Percentiles rank a stretch among this genome's conserved stretches.
phyloP scores from a whole-genome alignment of 2,113 vertebrate species.

The Crypturellus undulatus region DNA sequence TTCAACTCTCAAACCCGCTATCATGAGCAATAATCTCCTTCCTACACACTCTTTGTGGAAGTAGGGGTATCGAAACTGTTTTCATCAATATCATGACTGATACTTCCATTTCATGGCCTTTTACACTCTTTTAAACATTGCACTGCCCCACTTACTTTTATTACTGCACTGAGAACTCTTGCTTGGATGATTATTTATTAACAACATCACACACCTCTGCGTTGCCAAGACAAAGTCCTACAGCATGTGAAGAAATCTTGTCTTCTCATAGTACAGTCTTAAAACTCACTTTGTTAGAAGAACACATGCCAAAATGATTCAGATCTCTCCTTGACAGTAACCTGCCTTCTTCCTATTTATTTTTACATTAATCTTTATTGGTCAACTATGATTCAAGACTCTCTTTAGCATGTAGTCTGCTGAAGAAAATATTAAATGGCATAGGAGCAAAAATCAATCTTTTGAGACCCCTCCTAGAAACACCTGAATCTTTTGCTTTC shows the following conservation, averaged over 20 bases:
- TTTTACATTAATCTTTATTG: background rate
- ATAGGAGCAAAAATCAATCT: background rate
- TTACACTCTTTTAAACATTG: background rate
- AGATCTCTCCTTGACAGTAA: background rate
- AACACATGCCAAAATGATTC: background rate
- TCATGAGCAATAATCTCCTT: background rate
- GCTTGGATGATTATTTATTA: background rate
- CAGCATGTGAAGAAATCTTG: constrained; percentile 2
- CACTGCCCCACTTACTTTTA: background rate
- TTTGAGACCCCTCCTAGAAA: background rate
- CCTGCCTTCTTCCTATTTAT: background rate
- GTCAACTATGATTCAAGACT: background rate
- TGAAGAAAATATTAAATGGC: background rate
- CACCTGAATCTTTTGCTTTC: background rate
- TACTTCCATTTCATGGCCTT: background rate
- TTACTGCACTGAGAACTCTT: background rate
- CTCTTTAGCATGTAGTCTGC: background rate
- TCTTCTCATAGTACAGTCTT: background rate
- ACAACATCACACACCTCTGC: background rate
- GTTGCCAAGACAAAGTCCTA: background rate
- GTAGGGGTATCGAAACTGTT: background rate
- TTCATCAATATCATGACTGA: background rate
- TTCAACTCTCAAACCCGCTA: background rate
- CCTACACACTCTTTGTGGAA: background rate
- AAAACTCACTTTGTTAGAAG: background rate